Percentiles rank a stretch among this genome's conserved stretches.
These are phyloP conservation scores for Drosophila pallidifrons DNA, from an alignment of 1,140 invertebrate species.

Conservation along the genomic window DNA sequence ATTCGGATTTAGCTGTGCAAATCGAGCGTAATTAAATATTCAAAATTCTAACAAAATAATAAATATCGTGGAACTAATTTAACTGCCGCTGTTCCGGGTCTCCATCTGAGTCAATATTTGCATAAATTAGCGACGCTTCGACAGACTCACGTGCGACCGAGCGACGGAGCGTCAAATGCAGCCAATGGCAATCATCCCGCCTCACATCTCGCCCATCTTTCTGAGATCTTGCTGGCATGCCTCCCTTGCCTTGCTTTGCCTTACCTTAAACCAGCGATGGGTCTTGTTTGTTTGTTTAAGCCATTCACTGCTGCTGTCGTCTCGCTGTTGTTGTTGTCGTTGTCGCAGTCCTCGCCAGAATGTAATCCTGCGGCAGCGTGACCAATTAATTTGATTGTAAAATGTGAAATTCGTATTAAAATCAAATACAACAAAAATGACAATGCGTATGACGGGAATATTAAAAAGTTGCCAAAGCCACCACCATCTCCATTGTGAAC, in stretches of 20 bases:
- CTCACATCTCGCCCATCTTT: not conserved
- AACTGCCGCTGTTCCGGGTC: slow-evolving; percentile 50
- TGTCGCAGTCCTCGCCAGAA: slow-evolving; percentile 39
- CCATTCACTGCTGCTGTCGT: slow-evolving; percentile 46
- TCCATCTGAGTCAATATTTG: slow-evolving; percentile 71
- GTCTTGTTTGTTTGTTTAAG: slow-evolving; percentile 72
- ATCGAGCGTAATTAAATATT: slow-evolving; percentile 76
- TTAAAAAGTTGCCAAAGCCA: slow-evolving; percentile 71
- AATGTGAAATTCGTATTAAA: slow-evolving; percentile 84
- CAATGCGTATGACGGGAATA: slow-evolving; percentile 80
- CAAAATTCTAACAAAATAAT: slow-evolving; percentile 80
- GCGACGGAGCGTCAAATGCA: slow-evolving; percentile 69
- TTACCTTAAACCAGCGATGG: slow-evolving; percentile 1
- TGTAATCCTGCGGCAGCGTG: slow-evolving; percentile 81
- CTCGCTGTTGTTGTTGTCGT: slow-evolving; percentile 14
- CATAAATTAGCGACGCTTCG: slow-evolving; percentile 79
- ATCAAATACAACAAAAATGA: slow-evolving; percentile 84
- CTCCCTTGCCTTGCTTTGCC: slow-evolving; percentile 52
- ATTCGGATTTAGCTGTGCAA: slow-evolving; percentile 53
- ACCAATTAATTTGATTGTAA: slow-evolving; percentile 85
- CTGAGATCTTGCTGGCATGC: slow-evolving; percentile 37
- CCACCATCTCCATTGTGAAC: slow-evolving; percentile 35
- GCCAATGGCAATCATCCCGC: slow-evolving; percentile 65
- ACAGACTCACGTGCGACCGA: slow-evolving; percentile 66
- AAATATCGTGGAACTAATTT: slow-evolving; percentile 84